Evolutionary conservation across 2,113 vertebrate genomes (phyloP).

Genomic region (Hepsetus odoe): DNA sequence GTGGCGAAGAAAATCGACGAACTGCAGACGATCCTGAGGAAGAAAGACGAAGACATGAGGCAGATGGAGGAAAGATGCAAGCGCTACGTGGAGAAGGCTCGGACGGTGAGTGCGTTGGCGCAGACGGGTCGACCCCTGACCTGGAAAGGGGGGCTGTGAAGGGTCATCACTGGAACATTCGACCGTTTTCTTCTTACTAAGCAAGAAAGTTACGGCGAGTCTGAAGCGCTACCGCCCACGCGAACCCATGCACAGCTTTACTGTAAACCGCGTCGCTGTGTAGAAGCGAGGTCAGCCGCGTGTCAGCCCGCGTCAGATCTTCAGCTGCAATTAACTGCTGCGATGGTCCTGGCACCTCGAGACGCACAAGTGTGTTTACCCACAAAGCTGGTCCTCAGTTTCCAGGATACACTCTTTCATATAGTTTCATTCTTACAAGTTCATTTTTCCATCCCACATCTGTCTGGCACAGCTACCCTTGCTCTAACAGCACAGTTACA

Average conservation of each 20-base stretch:
- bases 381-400: not conserved
- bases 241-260: not conserved
- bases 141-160: too few relatives aligned
- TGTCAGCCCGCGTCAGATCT: not conserved
- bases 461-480: not conserved
- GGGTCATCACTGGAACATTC: too few relatives aligned
- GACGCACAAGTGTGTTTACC: not conserved
- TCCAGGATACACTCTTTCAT: not conserved
- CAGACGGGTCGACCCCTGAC: too few relatives aligned
- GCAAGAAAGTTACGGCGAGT: not conserved
- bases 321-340: not conserved
- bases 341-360: not conserved
- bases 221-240: too few relatives aligned
- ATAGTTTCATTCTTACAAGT: not conserved
- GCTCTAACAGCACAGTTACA: too few relatives aligned
- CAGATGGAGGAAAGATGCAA: slow-evolving; percentile 89
- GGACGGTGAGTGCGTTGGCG: slow-evolving; percentile 70
- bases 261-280: not conserved
- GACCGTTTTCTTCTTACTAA: too few relatives aligned
- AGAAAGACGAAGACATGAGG: slow-evolving; percentile 88
- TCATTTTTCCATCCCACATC: not conserved
- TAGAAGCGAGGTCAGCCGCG: not conserved
- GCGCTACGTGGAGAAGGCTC: slow-evolving; percentile 83
- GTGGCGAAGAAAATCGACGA: slow-evolving; percentile 83
- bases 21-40: slow-evolving; percentile 82